Conservation (phyloP, 2,797 vertebrate species). For the Spheniscus humboldti region DNA sequence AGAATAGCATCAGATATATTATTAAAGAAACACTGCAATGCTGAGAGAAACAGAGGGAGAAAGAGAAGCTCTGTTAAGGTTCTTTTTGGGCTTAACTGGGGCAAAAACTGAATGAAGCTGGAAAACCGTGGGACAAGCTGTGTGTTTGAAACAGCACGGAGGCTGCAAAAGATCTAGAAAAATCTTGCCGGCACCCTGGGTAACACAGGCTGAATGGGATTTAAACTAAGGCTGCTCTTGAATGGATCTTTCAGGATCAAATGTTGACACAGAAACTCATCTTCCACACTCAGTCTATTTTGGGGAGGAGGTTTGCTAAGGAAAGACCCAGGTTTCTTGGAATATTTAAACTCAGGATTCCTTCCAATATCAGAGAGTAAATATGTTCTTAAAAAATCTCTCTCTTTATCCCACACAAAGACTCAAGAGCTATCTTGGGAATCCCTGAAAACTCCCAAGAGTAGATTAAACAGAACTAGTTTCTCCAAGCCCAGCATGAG, state of each 20-base stretch:
- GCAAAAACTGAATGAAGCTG: neutral
- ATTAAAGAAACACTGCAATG: neutral
- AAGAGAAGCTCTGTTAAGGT: neutral
- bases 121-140: neutral
- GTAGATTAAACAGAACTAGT: neutral
- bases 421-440: neutral
- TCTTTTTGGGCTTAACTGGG: neutral
- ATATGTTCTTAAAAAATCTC: neutral
- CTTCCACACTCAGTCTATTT: neutral
- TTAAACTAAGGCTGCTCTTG: neutral
- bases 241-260: neutral
- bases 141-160: neutral
- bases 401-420: neutral
- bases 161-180: neutral
- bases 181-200: neutral
- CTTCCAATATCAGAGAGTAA: constrained; percentile 10
- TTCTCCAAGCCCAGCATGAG: neutral
- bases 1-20: neutral
- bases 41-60: neutral
- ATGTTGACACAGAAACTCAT: neutral
- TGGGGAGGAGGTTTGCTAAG: neutral
- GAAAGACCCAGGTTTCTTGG: neutral
- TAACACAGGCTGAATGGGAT: neutral
- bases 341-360: neutral
- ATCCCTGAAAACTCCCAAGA: neutral